phyloP scores from a whole-genome alignment of 2,888 invertebrate species.

The Macaria notata region DNA sequence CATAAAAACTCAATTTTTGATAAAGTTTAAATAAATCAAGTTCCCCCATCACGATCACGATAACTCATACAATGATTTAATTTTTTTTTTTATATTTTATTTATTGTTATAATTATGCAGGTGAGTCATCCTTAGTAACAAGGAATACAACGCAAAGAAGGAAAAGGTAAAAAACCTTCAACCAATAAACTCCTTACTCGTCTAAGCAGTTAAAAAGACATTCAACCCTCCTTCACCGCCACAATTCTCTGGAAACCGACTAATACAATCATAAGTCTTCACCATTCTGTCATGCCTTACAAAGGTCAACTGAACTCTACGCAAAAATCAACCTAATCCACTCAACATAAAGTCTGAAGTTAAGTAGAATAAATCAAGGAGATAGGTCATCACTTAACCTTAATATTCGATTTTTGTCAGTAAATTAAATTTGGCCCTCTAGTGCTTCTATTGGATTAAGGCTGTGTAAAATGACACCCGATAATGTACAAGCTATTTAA shows the following conservation, averaged over 20 bases:
- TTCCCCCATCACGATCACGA: too few species aligned
- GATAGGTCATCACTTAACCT: slow-evolving; percentile 28
- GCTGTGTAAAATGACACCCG: slow-evolving; percentile 11
- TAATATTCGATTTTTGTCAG: slow-evolving; percentile 34
- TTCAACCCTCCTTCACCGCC: slow-evolving; percentile 11
- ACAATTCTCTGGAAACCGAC: slow-evolving; percentile 21
- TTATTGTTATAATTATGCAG: too few species aligned
- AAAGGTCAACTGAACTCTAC: slow-evolving; percentile 6
- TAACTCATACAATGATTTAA: too few species aligned
- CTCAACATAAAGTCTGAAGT: slow-evolving; percentile 3
- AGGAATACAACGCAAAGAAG: too few species aligned
- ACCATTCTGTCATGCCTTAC: slow-evolving; percentile 15
- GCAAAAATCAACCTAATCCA: slow-evolving; percentile 5
- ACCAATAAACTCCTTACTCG: too few species aligned
- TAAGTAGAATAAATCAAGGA: background rate
- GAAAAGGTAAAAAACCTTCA: too few species aligned
- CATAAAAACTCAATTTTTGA: too few species aligned
- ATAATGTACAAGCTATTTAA: slow-evolving; percentile 10
- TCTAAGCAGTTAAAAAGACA: background rate
- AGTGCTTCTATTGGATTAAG: slow-evolving; percentile 33
- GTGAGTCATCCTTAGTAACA: too few species aligned
- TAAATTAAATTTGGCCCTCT: slow-evolving; percentile 34
- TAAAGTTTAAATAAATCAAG: too few species aligned
- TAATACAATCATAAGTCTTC: slow-evolving; percentile 29
- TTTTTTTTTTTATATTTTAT: too few species aligned